phyloP scores from a whole-genome alignment of 1,140 invertebrate species.

The Carposina sasakii region DNA sequence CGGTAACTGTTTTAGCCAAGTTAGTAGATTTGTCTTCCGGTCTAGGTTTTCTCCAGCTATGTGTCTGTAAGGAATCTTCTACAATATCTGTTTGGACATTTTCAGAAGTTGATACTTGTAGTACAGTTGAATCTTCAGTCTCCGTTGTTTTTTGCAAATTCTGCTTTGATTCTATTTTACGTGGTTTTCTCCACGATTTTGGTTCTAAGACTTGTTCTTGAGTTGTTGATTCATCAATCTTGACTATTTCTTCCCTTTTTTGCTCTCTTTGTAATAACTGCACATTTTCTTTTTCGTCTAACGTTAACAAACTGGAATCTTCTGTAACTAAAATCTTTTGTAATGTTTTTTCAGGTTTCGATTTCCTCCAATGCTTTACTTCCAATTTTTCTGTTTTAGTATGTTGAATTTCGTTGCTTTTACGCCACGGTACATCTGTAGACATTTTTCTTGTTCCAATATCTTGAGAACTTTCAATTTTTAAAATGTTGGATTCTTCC shows the following conservation, averaged over 20 bases:
- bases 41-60: slow-evolving; percentile 15
- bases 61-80: slow-evolving; percentile 8
- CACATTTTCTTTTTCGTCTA: background rate
- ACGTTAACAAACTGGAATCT: slow-evolving; percentile 13
- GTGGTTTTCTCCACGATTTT: slow-evolving; percentile 18
- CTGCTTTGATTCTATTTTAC: slow-evolving; percentile 2
- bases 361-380: slow-evolving; percentile 12
- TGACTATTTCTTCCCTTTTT: background rate
- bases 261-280: background rate
- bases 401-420: slow-evolving; percentile 13
- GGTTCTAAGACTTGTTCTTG: slow-evolving; percentile 6
- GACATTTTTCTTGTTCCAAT: slow-evolving; percentile 35
- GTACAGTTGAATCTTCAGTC: slow-evolving; percentile 30
- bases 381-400: slow-evolving; percentile 25
- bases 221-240: background rate
- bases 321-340: slow-evolving; percentile 10
- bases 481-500: slow-evolving; percentile 55
- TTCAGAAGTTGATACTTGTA: slow-evolving; percentile 12
- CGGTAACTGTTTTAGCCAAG: slow-evolving; percentile 39
- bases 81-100: slow-evolving; percentile 5
- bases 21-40: slow-evolving; percentile 1
- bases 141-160: slow-evolving; percentile 12
- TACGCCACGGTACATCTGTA: slow-evolving; percentile 49
- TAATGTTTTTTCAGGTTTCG: background rate
- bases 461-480: slow-evolving; percentile 42